phyloP scores from a whole-genome alignment of 2,113 vertebrate species.

The Paramormyrops kingsleyae region DNA sequence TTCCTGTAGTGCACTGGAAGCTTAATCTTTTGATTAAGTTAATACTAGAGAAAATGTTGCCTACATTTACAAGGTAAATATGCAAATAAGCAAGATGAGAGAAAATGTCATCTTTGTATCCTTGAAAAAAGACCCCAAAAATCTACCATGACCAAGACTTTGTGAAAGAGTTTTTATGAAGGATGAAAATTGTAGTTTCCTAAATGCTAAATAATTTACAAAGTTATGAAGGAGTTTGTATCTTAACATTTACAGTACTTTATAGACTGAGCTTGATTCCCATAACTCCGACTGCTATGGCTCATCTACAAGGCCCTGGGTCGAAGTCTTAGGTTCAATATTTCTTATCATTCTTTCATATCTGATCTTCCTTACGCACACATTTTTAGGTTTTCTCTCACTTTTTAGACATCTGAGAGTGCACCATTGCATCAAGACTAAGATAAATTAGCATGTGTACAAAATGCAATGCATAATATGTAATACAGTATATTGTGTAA shows the following conservation, averaged over 20 bases:
- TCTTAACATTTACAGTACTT: not conserved
- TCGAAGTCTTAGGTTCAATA: not conserved
- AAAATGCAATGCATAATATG: not conserved
- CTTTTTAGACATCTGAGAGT: not conserved
- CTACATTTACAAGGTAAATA: not conserved
- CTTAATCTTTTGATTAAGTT: not conserved
- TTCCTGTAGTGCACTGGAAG: not conserved
- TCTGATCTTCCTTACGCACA: not conserved
- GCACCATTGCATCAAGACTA: not conserved
- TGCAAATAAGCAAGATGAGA: not conserved
- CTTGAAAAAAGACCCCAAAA: not conserved
- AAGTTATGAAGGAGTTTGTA: not conserved
- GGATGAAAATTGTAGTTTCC: not conserved
- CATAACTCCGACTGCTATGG: not conserved
- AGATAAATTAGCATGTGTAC: not conserved
- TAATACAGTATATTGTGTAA: not conserved
- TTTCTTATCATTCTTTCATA: not conserved
- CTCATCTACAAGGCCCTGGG: not conserved
- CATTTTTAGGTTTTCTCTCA: not conserved
- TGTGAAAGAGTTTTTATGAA: not conserved
- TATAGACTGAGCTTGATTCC: not conserved
- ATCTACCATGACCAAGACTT: not conserved
- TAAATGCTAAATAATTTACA: not conserved
- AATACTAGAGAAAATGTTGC: not conserved
- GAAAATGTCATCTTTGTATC: not conserved